These are phyloP conservation scores for Entomyzon cyanotis DNA, from an alignment of 2,113 vertebrate species.

Conservation along the genomic window DNA sequence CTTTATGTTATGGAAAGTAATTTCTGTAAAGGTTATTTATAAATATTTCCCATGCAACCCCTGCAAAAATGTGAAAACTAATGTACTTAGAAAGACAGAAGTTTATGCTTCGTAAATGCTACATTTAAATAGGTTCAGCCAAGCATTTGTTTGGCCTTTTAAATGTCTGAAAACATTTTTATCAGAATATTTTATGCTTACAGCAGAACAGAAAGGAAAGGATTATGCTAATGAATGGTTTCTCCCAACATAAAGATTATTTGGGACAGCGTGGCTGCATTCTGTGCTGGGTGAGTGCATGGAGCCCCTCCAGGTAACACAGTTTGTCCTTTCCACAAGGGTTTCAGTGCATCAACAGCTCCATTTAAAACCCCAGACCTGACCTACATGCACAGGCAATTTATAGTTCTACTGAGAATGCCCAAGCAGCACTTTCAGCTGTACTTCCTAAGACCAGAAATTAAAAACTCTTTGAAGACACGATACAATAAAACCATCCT, in stretches of 20 bases:
- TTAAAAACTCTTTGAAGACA: not conserved
- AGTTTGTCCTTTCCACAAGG: not conserved
- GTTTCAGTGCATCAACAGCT: not conserved
- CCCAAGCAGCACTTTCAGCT: not conserved
- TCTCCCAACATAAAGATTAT: too few species aligned
- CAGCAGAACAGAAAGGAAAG: not conserved
- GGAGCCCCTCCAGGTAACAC: not conserved
- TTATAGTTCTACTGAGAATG: not conserved
- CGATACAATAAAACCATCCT: not conserved
- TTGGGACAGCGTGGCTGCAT: rapidly evolving
- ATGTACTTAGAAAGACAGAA: not conserved
- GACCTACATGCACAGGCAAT: not conserved
- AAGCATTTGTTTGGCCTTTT: not conserved
- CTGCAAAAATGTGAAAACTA: not conserved
- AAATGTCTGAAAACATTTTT: not conserved
- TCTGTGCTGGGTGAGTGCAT: rapidly evolving
- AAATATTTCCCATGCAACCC: not conserved
- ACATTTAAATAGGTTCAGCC: not conserved
- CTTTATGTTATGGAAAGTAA: not conserved
- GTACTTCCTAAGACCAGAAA: not conserved
- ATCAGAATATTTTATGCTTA: not conserved
- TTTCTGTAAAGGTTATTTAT: not conserved
- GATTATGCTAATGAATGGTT: not conserved
- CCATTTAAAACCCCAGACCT: not conserved
- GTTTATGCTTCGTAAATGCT: not conserved